Evolutionary conservation across 1,140 invertebrate genomes (phyloP).

Genomic region (Lepidurus couesii): DNA sequence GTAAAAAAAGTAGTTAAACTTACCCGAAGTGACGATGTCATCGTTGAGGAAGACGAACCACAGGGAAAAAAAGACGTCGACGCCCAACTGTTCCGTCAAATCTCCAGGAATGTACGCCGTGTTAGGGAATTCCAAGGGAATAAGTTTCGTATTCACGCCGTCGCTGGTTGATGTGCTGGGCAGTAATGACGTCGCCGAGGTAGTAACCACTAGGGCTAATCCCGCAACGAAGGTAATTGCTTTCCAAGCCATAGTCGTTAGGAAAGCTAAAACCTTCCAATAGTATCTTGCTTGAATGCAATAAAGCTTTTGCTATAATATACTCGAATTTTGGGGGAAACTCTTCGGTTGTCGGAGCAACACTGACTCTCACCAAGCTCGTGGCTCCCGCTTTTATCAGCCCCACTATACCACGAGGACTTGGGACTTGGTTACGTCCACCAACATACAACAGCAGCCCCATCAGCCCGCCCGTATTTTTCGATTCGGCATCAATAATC

Average conservation of each 20-base stretch:
- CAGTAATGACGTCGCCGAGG: background rate
- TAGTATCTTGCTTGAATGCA: background rate
- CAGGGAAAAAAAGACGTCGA: conserved; percentile 51
- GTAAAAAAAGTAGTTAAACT: conserved; percentile 31
- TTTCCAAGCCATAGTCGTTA: no score
- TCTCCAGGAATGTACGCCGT: conserved; percentile 49
- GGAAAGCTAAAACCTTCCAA: no score
- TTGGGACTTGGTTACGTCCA: background rate
- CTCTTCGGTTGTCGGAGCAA: conserved; percentile 13
- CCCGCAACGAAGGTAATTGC: background rate
- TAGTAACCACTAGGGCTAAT: background rate
- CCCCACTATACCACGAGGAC: background rate
- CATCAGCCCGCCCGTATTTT: conserved; percentile 14
- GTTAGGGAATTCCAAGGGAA: conserved; percentile 45
- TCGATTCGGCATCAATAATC: background rate
- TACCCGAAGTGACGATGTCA: conserved; percentile 50
- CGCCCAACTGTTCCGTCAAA: conserved; percentile 46
- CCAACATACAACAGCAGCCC: background rate
- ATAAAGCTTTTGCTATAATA: background rate
- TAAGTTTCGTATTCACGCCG: background rate
- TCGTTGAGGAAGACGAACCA: conserved; percentile 53
- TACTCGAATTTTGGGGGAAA: background rate
- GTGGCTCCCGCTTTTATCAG: conserved; percentile 3
- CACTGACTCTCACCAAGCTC: conserved; percentile 1
- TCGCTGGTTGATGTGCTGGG: no score